Base-by-base conservation (phyloP, 2,797 vertebrate genomes). In the Nyctalus aviator region DNA sequence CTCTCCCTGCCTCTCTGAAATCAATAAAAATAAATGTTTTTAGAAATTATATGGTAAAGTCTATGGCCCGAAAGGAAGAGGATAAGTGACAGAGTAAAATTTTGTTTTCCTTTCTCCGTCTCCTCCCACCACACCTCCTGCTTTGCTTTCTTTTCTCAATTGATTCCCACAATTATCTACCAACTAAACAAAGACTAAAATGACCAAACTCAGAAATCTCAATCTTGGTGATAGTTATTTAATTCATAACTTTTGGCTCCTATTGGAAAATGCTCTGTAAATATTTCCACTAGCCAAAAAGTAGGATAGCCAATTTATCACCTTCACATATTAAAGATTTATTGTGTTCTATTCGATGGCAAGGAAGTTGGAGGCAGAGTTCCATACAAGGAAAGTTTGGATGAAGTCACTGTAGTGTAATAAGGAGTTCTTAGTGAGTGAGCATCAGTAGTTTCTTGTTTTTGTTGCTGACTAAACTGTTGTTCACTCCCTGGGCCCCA, bases 191-290 rank as follows among this genome's bases (percentile, higher is more conserved):
- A 81, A 93, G 14, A 66, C 50, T 44, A 11, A 87, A 64, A 44
- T 72, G 18, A 37, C 10, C 30, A 66, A 75, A 13, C 5, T 37
- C 75, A 79, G n/a, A 87, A 81, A 69, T 32, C 13, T 92, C 23
- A 41, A 7, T 76, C 27, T 73, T 75, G 23, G 66, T 1, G 37
- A 77, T 18, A 27, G 5, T 84, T 90, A 69, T 44, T 72, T 50
- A 77, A 64, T 83, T 53, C 35, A 18, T 81, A 90, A 32, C n/a
- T 84, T 73, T 50, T 10, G 21, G 20, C 25, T 94, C 14, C 20
- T 81, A 4, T 78, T 92, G 83, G 17, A 76, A 92, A 93, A 85
- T 0, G 17, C 2, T 90, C 23, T 85, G 17, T 71, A 55, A 93
- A n/a, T 94, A 62, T 84, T 94, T 79, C 37, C 9, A 44, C 32